Evolutionary conservation across 1,140 invertebrate species (phyloP).

Genomic region (Drosophila novamexicana): DNA sequence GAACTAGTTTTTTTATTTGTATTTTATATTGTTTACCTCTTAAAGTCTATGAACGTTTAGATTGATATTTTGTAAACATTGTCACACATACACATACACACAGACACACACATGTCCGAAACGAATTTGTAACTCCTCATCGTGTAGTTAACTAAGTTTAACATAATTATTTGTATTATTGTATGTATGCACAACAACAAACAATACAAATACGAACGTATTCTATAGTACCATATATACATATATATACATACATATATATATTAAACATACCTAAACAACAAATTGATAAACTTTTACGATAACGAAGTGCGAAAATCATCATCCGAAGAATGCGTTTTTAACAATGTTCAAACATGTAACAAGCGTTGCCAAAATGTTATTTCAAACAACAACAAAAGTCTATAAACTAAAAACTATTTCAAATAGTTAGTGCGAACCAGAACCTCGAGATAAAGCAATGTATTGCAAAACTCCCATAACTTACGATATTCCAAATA

Average conservation of each 20-base stretch:
- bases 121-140: constrained; percentile 65
- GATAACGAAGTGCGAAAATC: constrained; percentile 67
- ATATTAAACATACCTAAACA: neutral
- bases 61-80: constrained; percentile 31
- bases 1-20: constrained; percentile 29
- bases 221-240: constrained; percentile 13
- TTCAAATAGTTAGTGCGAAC: constrained; percentile 55
- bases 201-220: constrained; percentile 1
- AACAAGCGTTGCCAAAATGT: constrained; percentile 77
- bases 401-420: constrained; percentile 36
- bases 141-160: constrained; percentile 56
- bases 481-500: constrained; percentile 48
- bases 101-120: constrained; percentile 36
- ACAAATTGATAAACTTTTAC: constrained; percentile 13
- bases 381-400: constrained; percentile 41
- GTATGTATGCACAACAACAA: constrained; percentile 10
- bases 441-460: constrained; percentile 49
- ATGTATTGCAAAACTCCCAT: constrained; percentile 37
- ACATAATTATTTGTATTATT: constrained; percentile 14
- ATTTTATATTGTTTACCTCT: constrained; percentile 37
- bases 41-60: constrained; percentile 22
- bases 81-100: constrained; percentile 11
- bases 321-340: constrained; percentile 38
- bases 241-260: neutral
- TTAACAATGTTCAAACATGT: constrained; percentile 54